A percentile compares a stretch with the other conserved stretches of the same genome.
phyloP scores from a whole-genome alignment of 92 coral and sea anemone genomes.

The Actinostola sp. region DNA sequence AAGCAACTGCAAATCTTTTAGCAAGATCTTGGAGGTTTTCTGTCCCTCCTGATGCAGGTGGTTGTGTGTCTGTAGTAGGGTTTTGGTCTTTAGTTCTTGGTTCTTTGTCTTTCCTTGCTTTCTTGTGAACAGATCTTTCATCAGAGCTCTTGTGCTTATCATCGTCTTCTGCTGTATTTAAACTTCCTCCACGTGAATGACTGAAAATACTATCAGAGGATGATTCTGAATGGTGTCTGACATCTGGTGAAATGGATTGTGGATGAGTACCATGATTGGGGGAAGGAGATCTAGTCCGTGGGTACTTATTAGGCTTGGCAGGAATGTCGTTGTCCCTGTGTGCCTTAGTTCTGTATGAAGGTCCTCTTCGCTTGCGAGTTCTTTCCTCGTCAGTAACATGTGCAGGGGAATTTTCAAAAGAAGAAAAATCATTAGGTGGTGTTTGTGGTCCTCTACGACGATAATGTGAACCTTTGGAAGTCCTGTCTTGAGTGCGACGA shows the following conservation, averaged over 20 bases:
- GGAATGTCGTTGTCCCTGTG: conserved; percentile 64
- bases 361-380: conserved; percentile 75
- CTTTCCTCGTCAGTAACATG: conserved; percentile 61
- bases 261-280: conserved; percentile 76
- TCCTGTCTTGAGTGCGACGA: conserved; percentile 66
- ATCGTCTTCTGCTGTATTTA: conserved; percentile 47
- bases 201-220: conserved; percentile 70
- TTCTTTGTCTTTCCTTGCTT: conserved; percentile 53
- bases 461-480: conserved; percentile 67
- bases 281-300: conserved; percentile 88
- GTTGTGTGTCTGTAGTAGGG: conserved; percentile 59
- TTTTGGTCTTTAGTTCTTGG: conserved; percentile 64
- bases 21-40: conserved; percentile 99
- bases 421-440: conserved; percentile 77
- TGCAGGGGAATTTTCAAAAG: conserved; percentile 67
- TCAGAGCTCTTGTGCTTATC: conserved; percentile 62
- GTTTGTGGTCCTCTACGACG: conserved; percentile 76
- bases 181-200: conserved; percentile 60
- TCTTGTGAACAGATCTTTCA: conserved; percentile 63
- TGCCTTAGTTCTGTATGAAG: conserved; percentile 68
- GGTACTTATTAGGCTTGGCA: conserved; percentile 72
- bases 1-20: conserved; percentile 98
- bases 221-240: conserved; percentile 73
- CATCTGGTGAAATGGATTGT: conserved; percentile 71
- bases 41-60: conserved; percentile 63